These are phyloP conservation scores for Psittacula echo DNA, from an alignment of 2,797 vertebrate genomes.

Conservation along the genomic window DNA sequence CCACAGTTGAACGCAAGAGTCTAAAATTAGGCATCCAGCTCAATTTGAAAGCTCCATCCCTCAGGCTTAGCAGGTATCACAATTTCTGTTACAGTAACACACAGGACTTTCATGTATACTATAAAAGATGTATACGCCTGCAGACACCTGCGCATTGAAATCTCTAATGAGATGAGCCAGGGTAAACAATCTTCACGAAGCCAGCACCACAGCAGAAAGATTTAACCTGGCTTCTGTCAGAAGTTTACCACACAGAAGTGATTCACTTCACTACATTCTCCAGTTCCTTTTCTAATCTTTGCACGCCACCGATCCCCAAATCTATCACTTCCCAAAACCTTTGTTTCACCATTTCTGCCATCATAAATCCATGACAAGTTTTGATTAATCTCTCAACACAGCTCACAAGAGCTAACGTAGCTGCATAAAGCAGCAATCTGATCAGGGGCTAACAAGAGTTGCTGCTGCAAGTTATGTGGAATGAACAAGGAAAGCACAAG, in stretches of 20 bases:
- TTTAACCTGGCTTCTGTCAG: not conserved
- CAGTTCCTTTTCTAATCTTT: not conserved
- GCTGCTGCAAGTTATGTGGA: not conserved
- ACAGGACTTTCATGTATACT: not conserved
- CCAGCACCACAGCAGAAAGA: not conserved
- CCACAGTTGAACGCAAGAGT: not conserved
- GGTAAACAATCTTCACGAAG: not conserved
- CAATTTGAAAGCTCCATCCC: not conserved
- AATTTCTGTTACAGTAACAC: not conserved
- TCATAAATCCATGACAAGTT: not conserved
- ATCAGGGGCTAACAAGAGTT: not conserved
- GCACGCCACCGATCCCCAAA: not conserved
- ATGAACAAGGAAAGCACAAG: not conserved
- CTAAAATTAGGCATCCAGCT: constrained; percentile 7
- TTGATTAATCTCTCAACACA: not conserved
- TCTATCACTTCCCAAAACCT: not conserved
- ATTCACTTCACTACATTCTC: not conserved
- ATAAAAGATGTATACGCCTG: not conserved
- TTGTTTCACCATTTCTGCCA: not conserved
- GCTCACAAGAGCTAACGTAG: not conserved
- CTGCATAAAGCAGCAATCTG: not conserved
- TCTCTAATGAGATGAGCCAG: not conserved
- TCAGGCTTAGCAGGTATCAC: not conserved
- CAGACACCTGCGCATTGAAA: not conserved
- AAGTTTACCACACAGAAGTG: not conserved